These are phyloP conservation scores for Drosophila virilis DNA, from an alignment of 1,140 invertebrate species.

Conservation along the genomic window DNA sequence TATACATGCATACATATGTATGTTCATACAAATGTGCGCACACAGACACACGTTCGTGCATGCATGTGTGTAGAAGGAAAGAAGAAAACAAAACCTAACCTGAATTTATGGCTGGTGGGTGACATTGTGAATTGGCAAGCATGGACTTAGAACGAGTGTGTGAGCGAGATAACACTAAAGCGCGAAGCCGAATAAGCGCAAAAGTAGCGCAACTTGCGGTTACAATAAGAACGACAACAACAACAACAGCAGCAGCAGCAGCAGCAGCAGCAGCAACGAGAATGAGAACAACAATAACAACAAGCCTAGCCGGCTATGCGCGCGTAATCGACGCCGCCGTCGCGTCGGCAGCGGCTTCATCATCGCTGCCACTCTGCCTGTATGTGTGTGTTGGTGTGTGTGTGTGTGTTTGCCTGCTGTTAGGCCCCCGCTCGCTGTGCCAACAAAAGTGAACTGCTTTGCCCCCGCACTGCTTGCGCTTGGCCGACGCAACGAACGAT, in stretches of 20 bases:
- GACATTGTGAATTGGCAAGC: slow-evolving; percentile 58
- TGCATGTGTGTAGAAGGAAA: slow-evolving; percentile 6
- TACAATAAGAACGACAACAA: slow-evolving; percentile 47
- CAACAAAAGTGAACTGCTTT: slow-evolving; percentile 19
- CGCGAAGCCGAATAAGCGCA: slow-evolving; percentile 76
- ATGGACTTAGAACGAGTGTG: slow-evolving; percentile 16
- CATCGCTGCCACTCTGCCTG: slow-evolving; percentile 23
- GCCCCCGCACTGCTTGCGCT: slow-evolving; percentile 3
- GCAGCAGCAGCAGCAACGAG: slow-evolving; percentile 15
- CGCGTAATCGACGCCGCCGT: slow-evolving; percentile 60
- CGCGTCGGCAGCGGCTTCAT: slow-evolving; percentile 18
- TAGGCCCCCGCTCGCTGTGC: neutral
- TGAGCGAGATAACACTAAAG: slow-evolving; percentile 30
- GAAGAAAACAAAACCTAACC: slow-evolving; percentile 53
- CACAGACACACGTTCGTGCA: neutral
- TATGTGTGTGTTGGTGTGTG: slow-evolving; percentile 1
- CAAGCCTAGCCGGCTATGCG: slow-evolving; percentile 55
- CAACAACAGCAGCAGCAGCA: slow-evolving; percentile 8
- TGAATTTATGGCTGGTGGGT: slow-evolving; percentile 54
- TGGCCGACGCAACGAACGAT: slow-evolving; percentile 3
- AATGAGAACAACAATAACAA: slow-evolving; percentile 41
- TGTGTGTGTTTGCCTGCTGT: slow-evolving; percentile 8
- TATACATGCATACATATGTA: neutral
- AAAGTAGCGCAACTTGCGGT: slow-evolving; percentile 77
- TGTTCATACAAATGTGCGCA: neutral